Base-by-base conservation (phyloP, 2,113 vertebrate species). In the Ciconia maguari region DNA sequence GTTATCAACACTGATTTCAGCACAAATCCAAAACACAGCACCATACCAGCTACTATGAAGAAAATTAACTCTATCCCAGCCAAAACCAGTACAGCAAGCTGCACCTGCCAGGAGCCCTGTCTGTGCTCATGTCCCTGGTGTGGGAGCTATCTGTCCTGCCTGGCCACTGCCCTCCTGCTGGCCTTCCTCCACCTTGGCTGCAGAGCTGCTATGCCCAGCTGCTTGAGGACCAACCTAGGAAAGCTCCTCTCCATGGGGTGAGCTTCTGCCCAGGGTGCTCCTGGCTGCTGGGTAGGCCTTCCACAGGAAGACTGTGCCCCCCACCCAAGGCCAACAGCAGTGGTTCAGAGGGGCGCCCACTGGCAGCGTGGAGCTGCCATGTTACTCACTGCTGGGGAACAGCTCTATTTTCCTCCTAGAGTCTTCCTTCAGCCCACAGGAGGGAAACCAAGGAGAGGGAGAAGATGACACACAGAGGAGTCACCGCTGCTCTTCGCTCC, bases 381-480 rank as follows among this genome's bases (percentile, higher is more conserved):
- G 27, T 54, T 54, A 54, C 52, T 54, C 52, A 17, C 52, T 54
- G 52, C 27, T 54, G 27, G 52, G 27, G 29, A 98, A 98, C 42
- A 96, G 78, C 88, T 98, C 97, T 97, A 97, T 98, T 62, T 95
- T 94, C 26, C 52, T 30, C 36, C 83, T 60, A 17, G 89, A 61
- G n/a, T 29, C 48, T 29, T 58, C 14, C 52, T 29, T 38, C 46
- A 46, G 66, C 66, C 68, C 78, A 55, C 32, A 52, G 29, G 25
- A 22, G 58, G 42, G 46, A 68, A 46, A 62, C 36, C 11, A 62
- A 17, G 3, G 27, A 27, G 3, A 38, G 24, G 49, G 51, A 34
- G 41, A 70, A 60, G 58, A 60, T 36, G 36, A 76, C 44, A 57
- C 42, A 21, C 16, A 4, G 30, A 42, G 36, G 22, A 49, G 48